Base-by-base conservation (phyloP, 1,140 invertebrate genomes). In the Drosophila bocqueti region DNA sequence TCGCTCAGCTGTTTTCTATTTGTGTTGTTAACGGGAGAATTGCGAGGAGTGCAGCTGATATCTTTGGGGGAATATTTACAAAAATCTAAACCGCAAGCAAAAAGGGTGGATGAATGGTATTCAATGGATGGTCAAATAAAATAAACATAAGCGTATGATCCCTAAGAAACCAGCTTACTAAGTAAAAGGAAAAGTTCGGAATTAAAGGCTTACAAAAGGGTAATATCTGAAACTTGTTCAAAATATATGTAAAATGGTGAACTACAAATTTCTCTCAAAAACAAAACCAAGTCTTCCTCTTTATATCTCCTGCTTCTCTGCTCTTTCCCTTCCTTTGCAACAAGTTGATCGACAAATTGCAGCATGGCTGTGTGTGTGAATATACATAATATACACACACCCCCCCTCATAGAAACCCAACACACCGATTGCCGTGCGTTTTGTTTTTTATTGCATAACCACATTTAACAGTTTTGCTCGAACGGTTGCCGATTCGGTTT, bases 381-480 rank as follows among this genome's bases (percentile, higher is more conserved):
- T 62, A 59, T n/a, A n/a, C n/a, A n/a, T 43, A 18, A 36, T 16
- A 31, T 45, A 36, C 3, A 18, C 8, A 36, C 3, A 18, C 8
- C 29, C 61, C 31, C 31, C 6, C 50, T 9, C 8, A 36, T 24
- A 38, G 13, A 38, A 16, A 31, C 60, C 26, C 8, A 16, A 21
- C 15, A 50, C 29, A 36, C 50, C 26, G 31, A 38, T 50, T 72
- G 40, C 36, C 18, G 38, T 42, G 73, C 50, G 36, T 57, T 67
- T 45, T 42, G 52, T 75, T 75, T 62, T 78, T 64, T 74, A 77
- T 87, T 87, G 84, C 83, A 87, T 87, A 87, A 87, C 72, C 63
- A 66, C 55, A 77, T 80, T 83, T 76, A 89, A 89, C 84, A 86
- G 76, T 89, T 86, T 80, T 87, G 76, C 52, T 76, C 69, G 68